Percentiles rank a stretch among this genome's conserved stretches.
Conservation (phyloP, 2,888 invertebrate species). For the Cephus sareptanus region DNA sequence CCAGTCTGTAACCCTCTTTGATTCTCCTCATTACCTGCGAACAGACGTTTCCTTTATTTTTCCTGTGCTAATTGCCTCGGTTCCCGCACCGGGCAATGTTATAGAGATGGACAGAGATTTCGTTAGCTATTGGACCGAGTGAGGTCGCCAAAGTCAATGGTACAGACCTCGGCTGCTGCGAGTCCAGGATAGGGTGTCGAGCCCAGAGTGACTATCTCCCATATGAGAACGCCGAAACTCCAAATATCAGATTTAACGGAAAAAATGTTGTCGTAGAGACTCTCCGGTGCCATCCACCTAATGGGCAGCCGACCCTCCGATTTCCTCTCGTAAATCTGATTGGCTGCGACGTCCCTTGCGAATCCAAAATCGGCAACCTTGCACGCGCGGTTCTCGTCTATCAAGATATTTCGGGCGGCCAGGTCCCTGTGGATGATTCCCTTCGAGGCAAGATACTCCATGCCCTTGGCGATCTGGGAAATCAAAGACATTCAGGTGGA, state of each 20-base stretch:
- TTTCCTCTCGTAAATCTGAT: slow-evolving; percentile 89
- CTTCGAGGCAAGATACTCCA: slow-evolving; percentile 61
- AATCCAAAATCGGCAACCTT: slow-evolving; percentile 96
- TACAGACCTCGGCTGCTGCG: slow-evolving; percentile 85
- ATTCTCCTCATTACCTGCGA: slow-evolving; percentile 76
- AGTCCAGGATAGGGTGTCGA: slow-evolving; percentile 95
- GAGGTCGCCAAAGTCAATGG: background rate
- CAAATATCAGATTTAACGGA: slow-evolving; percentile 95
- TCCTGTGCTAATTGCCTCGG: no score
- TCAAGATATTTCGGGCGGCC: slow-evolving; percentile 88
- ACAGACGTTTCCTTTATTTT: background rate
- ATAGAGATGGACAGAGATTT: no score
- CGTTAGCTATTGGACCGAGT: background rate
- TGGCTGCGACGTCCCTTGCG: slow-evolving; percentile 87
- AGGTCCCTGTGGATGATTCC: slow-evolving; percentile 87
- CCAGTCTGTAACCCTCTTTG: slow-evolving; percentile 87
- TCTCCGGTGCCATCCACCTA: slow-evolving; percentile 97
- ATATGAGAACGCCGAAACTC: slow-evolving; percentile 94
- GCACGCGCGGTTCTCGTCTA: slow-evolving; percentile 87
- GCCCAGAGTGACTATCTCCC: slow-evolving; percentile 96
- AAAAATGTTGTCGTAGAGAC: slow-evolving; percentile 93
- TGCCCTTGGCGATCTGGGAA: slow-evolving; percentile 71
- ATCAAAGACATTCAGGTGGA: background rate
- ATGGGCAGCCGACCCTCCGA: slow-evolving; percentile 78
- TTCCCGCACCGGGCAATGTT: no score